A percentile compares a stretch with the other conserved stretches of the same genome.
Conservation (phyloP, 2,888 invertebrate genomes). For the Volucella inanis region DNA sequence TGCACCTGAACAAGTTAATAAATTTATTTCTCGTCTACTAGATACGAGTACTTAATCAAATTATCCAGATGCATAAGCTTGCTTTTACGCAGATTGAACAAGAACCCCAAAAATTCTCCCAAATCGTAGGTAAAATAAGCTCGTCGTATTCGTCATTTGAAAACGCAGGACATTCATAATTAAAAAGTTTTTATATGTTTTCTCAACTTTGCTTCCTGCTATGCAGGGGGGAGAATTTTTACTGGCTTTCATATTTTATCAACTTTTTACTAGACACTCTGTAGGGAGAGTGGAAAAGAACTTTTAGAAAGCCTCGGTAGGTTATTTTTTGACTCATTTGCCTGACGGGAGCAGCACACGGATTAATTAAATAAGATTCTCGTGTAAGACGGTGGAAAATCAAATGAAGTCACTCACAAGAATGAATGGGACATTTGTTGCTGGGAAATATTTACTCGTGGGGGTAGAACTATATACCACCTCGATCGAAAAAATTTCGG, state of each 20-base stretch:
- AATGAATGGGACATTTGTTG: constrained; percentile 1
- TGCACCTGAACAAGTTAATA: constrained; percentile 66
- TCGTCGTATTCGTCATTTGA: constrained; percentile 30
- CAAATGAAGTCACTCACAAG: not conserved
- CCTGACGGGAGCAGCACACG: constrained; percentile 22
- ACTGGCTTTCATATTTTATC: constrained; percentile 54
- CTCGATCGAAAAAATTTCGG: too few relatives aligned
- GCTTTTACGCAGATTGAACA: not conserved
- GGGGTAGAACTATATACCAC: too few relatives aligned
- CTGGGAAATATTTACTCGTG: constrained; percentile 1
- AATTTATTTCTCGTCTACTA: constrained; percentile 71
- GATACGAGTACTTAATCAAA: constrained; percentile 60
- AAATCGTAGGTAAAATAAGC: not conserved
- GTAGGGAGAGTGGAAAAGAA: not conserved
- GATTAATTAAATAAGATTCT: constrained; percentile 52
- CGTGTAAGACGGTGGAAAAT: constrained; percentile 27
- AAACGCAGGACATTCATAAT: constrained; percentile 43
- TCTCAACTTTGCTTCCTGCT: constrained; percentile 9
- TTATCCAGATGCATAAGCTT: constrained; percentile 54
- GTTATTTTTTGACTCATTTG: constrained; percentile 27
- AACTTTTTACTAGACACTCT: constrained; percentile 27
- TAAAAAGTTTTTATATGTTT: constrained; percentile 42
- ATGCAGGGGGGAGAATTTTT: not conserved
- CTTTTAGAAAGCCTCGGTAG: not conserved
- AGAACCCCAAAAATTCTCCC: constrained; percentile 11